These are phyloP conservation scores for Unio pictorum DNA, from an alignment of 2,888 invertebrate species.

Conservation along the genomic window DNA sequence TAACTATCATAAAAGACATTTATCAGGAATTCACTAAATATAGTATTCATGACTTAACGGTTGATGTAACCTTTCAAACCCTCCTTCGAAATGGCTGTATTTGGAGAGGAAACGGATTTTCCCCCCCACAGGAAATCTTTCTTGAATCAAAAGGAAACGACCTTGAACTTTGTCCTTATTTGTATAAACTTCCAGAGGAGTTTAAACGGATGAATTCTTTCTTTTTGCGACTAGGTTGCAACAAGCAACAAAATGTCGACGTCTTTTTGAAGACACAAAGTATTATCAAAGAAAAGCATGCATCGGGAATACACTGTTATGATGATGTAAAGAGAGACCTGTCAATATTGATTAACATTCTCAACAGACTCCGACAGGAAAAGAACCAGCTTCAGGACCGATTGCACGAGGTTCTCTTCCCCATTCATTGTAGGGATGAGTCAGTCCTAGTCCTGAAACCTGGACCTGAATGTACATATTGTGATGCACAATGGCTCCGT, in stretches of 20 bases:
- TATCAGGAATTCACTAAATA: too few species aligned
- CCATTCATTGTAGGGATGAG: conserved; percentile 1
- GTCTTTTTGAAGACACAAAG: conserved; percentile 4
- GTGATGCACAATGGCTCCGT: conserved; percentile 18
- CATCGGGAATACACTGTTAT: background rate
- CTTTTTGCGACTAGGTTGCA: conserved; percentile 7
- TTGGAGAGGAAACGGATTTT: conserved; percentile 18
- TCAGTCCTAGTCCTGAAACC: too few species aligned
- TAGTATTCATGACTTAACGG: too few species aligned
- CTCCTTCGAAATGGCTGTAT: conserved; percentile 1
- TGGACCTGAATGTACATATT: conserved; percentile 1
- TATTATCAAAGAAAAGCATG: conserved; percentile 13
- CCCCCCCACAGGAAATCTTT: conserved; percentile 4
- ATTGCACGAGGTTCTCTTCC: conserved; percentile 6
- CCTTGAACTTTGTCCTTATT: conserved; percentile 13
- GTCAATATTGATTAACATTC: conserved; percentile 9
- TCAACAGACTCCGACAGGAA: conserved; percentile 8
- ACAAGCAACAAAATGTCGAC: conserved; percentile 3
- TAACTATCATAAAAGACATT: conserved; percentile 2
- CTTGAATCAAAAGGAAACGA: conserved; percentile 4
- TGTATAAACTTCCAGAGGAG: conserved; percentile 14
- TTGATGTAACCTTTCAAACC: conserved; percentile 4
- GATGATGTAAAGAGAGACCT: conserved; percentile 7
- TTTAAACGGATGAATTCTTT: conserved; percentile 8
- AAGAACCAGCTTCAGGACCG: background rate